Evolutionary conservation across 1,140 invertebrate genomes (phyloP), one percentile per base, ranked within the genome.

Genomic region (Scaptomyza graminum): DNA sequence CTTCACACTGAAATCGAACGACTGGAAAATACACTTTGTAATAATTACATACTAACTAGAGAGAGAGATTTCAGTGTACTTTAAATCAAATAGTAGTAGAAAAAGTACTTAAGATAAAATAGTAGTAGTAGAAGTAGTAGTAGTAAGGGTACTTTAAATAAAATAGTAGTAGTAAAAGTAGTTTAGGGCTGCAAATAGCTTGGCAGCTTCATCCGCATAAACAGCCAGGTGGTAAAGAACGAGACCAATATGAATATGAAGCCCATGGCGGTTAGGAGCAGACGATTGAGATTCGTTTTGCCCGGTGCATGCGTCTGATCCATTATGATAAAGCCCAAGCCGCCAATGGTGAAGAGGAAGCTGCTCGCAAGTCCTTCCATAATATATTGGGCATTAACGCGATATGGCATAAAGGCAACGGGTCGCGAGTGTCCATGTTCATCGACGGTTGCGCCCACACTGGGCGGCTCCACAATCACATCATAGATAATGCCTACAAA

Each of bases 141-240:
- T n/a, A n/a, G n/a, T n/a, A n/a, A n/a, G n/a, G n/a, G n/a, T n/a
- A n/a, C n/a, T n/a, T n/a, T n/a, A n/a, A n/a, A n/a, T n/a, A n/a
- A n/a, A n/a, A n/a, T n/a, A n/a, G n/a, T n/a, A n/a, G n/a, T n/a
- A n/a, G n/a, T n/a, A n/a, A n/a, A n/a, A n/a, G n/a, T 5, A 2
- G 11, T 47, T 62, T 90, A 90, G n/a, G 88, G 93, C 69, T 95
- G 94, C 66, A 95, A 88, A 87, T 95, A 95, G 41, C 94, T 94
- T 93, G 99, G 98, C 70, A 99, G 92, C 93, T 99, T 99, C 96
- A 99, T 99, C 87, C 97, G 94, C 98, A 99, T 99, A 89, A 99
- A 99, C 54, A 99, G 96, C 95, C 98, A 98, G 69, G 98, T 99
- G 51, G 97, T 98, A 74, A 98, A 96, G 92, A 99, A 99, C 13